These are phyloP conservation scores for Loxodonta africana DNA, from an alignment of 2,113 vertebrate genomes.

Conservation along the genomic window DNA sequence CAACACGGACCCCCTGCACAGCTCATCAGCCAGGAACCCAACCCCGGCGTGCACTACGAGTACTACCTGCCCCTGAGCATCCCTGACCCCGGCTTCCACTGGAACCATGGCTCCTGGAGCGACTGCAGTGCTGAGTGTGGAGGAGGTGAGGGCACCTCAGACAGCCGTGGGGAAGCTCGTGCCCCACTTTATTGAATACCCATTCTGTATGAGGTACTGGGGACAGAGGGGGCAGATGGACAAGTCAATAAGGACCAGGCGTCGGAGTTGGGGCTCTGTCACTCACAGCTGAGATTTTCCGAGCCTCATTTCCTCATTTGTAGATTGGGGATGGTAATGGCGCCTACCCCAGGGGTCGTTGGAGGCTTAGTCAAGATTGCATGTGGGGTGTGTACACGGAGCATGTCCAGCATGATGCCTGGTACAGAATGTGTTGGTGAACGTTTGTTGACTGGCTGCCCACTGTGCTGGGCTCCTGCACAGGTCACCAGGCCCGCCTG, in stretches of 20 bases:
- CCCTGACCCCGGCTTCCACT: slow-evolving; percentile 90
- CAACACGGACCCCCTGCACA: slow-evolving; percentile 71
- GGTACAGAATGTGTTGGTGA: neutral
- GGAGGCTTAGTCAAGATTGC: neutral
- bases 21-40: slow-evolving; percentile 96
- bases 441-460: fast-evolving
- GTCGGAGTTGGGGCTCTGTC: fast-evolving
- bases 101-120: slow-evolving; percentile 96
- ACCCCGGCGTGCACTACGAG: slow-evolving; percentile 94
- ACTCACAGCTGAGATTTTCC: neutral
- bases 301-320: neutral
- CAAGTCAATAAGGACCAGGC: neutral
- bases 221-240: neutral
- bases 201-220: neutral
- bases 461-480: neutral
- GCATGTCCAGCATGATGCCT: neutral
- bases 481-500: slow-evolving; percentile 95
- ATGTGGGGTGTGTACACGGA: fast-evolving
- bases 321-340: neutral
- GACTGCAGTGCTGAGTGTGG: slow-evolving; percentile 95
- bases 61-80: slow-evolving; percentile 91
- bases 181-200: neutral
- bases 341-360: fast-evolving
- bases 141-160: slow-evolving; percentile 90
- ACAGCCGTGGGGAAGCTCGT: fast-evolving